These are phyloP conservation scores for Platyura marginata DNA, from an alignment of 1,140 invertebrate genomes.

Conservation along the genomic window DNA sequence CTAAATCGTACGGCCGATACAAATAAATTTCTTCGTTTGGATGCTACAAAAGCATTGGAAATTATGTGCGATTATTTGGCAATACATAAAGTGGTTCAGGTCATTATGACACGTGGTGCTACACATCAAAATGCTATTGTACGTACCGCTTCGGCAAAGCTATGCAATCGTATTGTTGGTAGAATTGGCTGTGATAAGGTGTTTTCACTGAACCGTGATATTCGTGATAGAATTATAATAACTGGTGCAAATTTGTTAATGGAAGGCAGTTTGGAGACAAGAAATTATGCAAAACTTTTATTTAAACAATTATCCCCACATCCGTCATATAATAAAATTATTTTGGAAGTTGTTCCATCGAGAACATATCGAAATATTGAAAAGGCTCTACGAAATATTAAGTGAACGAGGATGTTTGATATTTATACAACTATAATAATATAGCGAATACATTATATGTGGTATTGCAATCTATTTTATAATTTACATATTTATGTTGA, in stretches of 20 bases:
- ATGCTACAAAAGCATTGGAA: conserved; percentile 65
- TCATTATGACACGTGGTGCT: conserved; percentile 31
- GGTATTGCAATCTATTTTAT: no score
- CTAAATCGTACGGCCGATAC: conserved; percentile 80
- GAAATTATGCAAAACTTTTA: conserved; percentile 48
- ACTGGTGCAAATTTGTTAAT: conserved; percentile 63
- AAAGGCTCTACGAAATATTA: conserved; percentile 32
- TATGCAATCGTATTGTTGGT: conserved; percentile 49
- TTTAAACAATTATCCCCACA: conserved; percentile 40
- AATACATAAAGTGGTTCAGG: conserved; percentile 28
- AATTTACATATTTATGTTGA: no score
- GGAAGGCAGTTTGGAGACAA: conserved; percentile 72
- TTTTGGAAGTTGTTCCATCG: conserved; percentile 42
- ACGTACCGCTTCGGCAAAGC: conserved; percentile 54
- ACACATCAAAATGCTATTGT: conserved; percentile 77
- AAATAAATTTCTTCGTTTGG: conserved; percentile 76
- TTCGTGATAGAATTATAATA: conserved; percentile 59
- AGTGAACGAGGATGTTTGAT: not conserved
- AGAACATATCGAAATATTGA: conserved; percentile 45
- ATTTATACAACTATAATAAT: no score
- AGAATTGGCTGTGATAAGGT: conserved; percentile 53
- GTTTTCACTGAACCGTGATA: conserved; percentile 54
- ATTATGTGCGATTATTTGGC: conserved; percentile 54
- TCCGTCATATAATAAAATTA: conserved; percentile 37
- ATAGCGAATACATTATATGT: no score